Conservation (phyloP, 1,140 invertebrate species). For the Drosophila equinoxialis region DNA sequence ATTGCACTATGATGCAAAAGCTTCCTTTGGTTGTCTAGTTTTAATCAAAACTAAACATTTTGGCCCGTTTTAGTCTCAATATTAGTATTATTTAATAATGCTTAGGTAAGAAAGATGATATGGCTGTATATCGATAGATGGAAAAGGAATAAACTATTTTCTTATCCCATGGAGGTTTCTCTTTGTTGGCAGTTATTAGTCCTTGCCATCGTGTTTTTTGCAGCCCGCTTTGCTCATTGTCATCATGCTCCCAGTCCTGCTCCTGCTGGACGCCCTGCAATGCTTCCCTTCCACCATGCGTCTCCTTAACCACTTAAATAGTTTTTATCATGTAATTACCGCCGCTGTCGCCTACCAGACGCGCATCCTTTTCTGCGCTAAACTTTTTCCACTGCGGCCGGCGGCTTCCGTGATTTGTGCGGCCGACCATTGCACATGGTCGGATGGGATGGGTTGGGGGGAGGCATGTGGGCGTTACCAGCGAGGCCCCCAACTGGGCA, state of each 20-base stretch:
- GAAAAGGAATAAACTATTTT: neutral
- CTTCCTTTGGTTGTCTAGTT: no score
- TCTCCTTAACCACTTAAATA: constrained; percentile 66
- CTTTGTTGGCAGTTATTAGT: constrained; percentile 5
- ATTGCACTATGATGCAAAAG: no score
- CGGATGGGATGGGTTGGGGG: no score
- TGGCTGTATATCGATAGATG: constrained; percentile 3
- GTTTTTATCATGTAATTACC: constrained; percentile 81
- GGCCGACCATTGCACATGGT: constrained; percentile 55
- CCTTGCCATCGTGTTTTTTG: neutral
- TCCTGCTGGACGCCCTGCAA: no score
- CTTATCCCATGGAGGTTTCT: neutral
- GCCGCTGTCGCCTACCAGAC: constrained; percentile 71
- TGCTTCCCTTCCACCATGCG: no score
- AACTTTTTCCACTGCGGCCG: constrained; percentile 36
- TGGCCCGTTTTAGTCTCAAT: no score
- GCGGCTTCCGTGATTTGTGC: constrained; percentile 72
- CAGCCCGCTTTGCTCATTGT: constrained; percentile 11
- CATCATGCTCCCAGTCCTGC: neutral
- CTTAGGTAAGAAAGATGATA: neutral
- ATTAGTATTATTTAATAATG: no score
- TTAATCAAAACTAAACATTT: no score
- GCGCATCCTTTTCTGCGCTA: constrained; percentile 30
- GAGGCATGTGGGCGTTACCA: constrained; percentile 48
- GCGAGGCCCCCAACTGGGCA: constrained; percentile 57